Evolutionary conservation across 2,797 vertebrate species (phyloP), one percentile per base, ranked within the genome.

Genomic region (Catamblyrhynchus diadema): DNA sequence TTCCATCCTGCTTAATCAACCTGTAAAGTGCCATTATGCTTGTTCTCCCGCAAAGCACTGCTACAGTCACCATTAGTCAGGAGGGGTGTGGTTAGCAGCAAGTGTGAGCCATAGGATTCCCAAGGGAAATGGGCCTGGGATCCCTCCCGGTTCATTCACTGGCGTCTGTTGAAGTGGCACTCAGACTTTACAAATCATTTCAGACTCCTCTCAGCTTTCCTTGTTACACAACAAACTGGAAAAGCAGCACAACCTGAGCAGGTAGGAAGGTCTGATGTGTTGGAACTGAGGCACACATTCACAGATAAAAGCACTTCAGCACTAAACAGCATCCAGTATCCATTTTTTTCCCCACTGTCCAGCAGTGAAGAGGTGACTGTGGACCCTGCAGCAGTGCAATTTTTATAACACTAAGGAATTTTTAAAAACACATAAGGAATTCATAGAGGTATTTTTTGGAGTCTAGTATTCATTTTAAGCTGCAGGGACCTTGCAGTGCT

Each of bases 41-140:
- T 86, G 14, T 12, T 73, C 41, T 88, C 44, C 41, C 51, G 67
- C 56, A 87, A 77, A 91, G 86, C 72, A 7, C 41, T 32, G 44
- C 23, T 30, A 73, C 33, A 88, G 56, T 92, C 90, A 95, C 25
- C 50, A 14, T 71, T 69, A 96, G 81, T 93, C 90, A 89, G 69
- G 21, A 47, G 14, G 22, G 56, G 35, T 83, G 92, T 73, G 71
- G 71, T 65, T 64, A 67, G 35, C 39, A 70, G 30, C 17, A 18
- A 64, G 59, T 0, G 6, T 67, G 81, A 92, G 45, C 50, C 51
- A 56, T 2, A 65, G 48, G 10, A 53, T 61, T 95, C 78, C 47
- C 78, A 51, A 59, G 61, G 75, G 72, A 96, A 95, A 86, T 0
- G 1, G 41, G 24, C 22, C 16, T 5, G 20, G 48, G 19, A 80